Evolutionary conservation across 2,888 invertebrate species (phyloP), one percentile per base, ranked within the genome.

Genomic region (Oxytorus armatus): DNA sequence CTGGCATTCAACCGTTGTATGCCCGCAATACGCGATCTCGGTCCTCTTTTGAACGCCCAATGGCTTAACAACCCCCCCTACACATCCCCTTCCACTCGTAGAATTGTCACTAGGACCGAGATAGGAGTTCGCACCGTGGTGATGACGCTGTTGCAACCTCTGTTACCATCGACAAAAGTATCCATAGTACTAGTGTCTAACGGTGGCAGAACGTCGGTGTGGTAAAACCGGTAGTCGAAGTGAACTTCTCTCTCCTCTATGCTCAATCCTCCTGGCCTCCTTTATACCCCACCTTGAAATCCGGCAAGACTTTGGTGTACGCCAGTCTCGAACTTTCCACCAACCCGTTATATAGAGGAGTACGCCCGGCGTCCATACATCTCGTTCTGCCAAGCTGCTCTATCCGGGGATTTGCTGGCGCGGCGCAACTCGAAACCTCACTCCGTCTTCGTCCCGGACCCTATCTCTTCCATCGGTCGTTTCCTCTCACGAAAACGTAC

Each of bases 321-420:
- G 72, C 55, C 59, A 51, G 72, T n/a, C 29, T 61, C 72, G 61
- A 72, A 59, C 49, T n/a, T n/a, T 59, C 70, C 44, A 47, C 63
- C 3, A 23, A 51, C 36, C 14, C 39, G 23, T 23, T 3, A 36
- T 7, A 36, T 4, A 4, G 29, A 3, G 39, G 39, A 49, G 63
- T n/a, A 11, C 57, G 49, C 77, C 57, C 65, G n/a, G 63, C 79
- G 78, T 78, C 81, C 81, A 81, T 81, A 82, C 72, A 81, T 81
- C 82, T 82, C 80, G 75, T 76, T 75, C 81, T 79, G 78, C 82
- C 81, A 80, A 82, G 80, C 82, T 78, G 80, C 81, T 82, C 82
- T 81, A 82, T 82, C 82, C 78, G 77, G 83, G n/a, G 82, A 83
- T 77, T 82, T 82, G 79, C 83, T 82, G 82, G 75, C 82, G 77